Conservation (phyloP, 2,888 invertebrate genomes). For the Pyrgus malvae region DNA sequence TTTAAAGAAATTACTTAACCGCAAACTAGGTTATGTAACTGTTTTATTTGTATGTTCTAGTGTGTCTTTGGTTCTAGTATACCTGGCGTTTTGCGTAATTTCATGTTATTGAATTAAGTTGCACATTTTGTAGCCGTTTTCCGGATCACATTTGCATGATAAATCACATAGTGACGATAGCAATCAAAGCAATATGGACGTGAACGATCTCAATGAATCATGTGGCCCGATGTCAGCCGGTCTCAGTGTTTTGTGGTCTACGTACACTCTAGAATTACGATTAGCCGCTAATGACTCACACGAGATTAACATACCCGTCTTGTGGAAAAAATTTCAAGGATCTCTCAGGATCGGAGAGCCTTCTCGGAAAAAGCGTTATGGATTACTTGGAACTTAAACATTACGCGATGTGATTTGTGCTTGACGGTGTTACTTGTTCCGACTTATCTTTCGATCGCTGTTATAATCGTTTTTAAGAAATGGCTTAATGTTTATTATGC, state of each 20-base stretch:
- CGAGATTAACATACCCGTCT: slow-evolving; percentile 52
- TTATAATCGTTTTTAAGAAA: slow-evolving; percentile 3
- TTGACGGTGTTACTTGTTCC: background rate
- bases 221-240: slow-evolving; percentile 32
- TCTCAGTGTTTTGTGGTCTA: slow-evolving; percentile 35
- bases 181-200: slow-evolving; percentile 21
- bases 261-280: slow-evolving; percentile 45
- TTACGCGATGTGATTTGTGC: slow-evolving; percentile 1
- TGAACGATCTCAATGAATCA: slow-evolving; percentile 30
- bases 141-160: background rate
- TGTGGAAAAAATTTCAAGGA: slow-evolving; percentile 48
- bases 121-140: background rate
- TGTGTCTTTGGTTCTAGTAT: too few relatives aligned
- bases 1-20: slow-evolving; percentile 14
- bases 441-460: slow-evolving; percentile 2
- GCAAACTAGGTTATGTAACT: slow-evolving; percentile 19
- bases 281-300: slow-evolving; percentile 56
- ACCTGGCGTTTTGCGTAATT: slow-evolving; percentile 18
- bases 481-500: background rate
- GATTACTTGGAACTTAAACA: slow-evolving; percentile 33
- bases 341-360: slow-evolving; percentile 28
- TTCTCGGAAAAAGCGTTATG: slow-evolving; percentile 45
- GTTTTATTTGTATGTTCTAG: background rate
- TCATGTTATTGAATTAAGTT: slow-evolving; percentile 8
- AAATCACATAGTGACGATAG: slow-evolving; percentile 2